Conservation (phyloP, 2,888 invertebrate species). For the Caenorhabditis virilis region DNA sequence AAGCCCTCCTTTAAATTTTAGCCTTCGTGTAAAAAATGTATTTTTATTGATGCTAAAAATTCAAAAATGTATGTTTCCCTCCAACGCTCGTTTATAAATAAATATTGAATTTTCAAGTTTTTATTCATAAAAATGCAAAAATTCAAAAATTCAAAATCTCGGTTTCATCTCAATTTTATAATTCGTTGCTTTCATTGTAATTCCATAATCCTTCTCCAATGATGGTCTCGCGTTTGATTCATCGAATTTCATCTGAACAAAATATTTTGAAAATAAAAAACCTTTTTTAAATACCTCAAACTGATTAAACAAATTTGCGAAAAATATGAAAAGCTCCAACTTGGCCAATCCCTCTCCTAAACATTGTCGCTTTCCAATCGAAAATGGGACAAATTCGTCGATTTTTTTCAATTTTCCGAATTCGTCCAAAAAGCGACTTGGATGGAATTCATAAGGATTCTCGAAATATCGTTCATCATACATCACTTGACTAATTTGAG, state of each 20-base stretch:
- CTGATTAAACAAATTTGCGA: conserved; percentile 42
- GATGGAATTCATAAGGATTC: conserved; percentile 32
- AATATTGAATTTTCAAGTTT: no score
- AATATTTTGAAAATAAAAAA: no score
- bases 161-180: conserved; percentile 18
- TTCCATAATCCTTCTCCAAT: conserved; percentile 19
- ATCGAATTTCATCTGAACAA: conserved; percentile 14
- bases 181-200: conserved; percentile 34
- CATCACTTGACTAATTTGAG: conserved; percentile 44
- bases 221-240: conserved; percentile 12
- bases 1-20: no score
- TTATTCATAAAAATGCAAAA: no score
- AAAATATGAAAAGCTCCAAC: conserved; percentile 45
- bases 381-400: conserved; percentile 44
- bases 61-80: no score
- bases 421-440: conserved; percentile 24
- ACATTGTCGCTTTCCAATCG: conserved; percentile 49
- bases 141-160: conserved; percentile 10
- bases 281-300: conserved; percentile 12
- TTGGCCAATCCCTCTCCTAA: conserved; percentile 43
- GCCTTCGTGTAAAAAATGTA: no score
- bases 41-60: no score
- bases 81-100: no score
- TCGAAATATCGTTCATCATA: conserved; percentile 42
- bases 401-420: conserved; percentile 27